A percentile compares a stretch with the other conserved stretches of the same genome.
Evolutionary conservation across 2,888 invertebrate genomes (phyloP).

Genomic region (Cerastis rubricosa): DNA sequence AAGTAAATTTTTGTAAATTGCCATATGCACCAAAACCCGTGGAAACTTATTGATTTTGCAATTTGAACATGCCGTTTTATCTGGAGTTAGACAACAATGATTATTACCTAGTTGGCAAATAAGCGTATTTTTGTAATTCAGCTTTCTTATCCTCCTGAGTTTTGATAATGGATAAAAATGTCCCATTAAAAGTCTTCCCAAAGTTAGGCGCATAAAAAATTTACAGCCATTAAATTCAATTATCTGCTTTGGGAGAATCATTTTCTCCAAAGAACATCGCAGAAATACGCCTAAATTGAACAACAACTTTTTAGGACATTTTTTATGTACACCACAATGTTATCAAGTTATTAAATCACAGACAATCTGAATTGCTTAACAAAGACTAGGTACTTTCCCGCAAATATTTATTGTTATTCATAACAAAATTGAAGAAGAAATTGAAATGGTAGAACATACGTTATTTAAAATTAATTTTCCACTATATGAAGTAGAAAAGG

Average conservation of each 20-base stretch:
- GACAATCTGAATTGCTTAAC: constrained; percentile 20
- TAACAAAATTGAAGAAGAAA: constrained; percentile 22
- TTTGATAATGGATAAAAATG: neutral
- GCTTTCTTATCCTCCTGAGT: neutral
- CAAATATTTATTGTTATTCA: constrained; percentile 1
- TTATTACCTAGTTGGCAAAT: neutral
- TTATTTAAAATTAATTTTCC: constrained; percentile 21
- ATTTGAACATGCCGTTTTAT: neutral
- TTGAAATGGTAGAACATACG: constrained; percentile 17
- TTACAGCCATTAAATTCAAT: constrained; percentile 22
- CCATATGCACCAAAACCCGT: neutral
- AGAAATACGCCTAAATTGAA: constrained; percentile 10
- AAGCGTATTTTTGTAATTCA: neutral
- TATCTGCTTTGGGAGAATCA: constrained; percentile 2
- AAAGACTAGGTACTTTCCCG: neutral
- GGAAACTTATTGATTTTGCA: constrained; percentile 3
- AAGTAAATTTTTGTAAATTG: constrained; percentile 15
- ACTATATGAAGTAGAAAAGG: constrained; percentile 12
- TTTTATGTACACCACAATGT: constrained; percentile 18
- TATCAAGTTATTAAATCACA: constrained; percentile 36
- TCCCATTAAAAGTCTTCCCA: constrained; percentile 4
- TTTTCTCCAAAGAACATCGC: constrained; percentile 1
- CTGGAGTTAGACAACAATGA: neutral
- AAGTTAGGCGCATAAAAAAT: constrained; percentile 42
- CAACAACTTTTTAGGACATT: constrained; percentile 22